A percentile compares a stretch with the other conserved stretches of the same genome.
phyloP scores from a whole-genome alignment of 2,888 invertebrate genomes.

The Linnaemya tessellans region DNA sequence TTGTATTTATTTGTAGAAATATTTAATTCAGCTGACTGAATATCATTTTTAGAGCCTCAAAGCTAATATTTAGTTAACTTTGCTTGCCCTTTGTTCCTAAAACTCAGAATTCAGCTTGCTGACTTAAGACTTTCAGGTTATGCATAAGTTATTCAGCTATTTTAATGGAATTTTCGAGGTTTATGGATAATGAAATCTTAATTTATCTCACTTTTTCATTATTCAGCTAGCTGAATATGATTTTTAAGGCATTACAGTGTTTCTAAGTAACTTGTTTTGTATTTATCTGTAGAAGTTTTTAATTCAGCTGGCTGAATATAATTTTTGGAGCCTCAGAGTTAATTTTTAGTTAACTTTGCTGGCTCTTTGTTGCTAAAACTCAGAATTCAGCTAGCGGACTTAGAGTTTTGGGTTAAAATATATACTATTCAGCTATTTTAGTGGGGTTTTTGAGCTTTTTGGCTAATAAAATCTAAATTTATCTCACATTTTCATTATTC shows the following conservation, averaged over 20 bases:
- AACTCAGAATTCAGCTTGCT: background rate
- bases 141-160: no score
- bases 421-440: no score
- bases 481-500: background rate
- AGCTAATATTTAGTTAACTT: background rate
- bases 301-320: background rate
- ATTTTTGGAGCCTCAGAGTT: no score
- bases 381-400: background rate
- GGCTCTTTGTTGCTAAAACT: no score
- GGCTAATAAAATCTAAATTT: no score
- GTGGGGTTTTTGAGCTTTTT: no score
- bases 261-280: background rate
- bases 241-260: background rate
- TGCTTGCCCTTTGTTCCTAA: background rate
- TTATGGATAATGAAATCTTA: no score
- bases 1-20: background rate
- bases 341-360: background rate
- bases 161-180: no score
- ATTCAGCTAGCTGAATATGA: constrained; percentile 21
- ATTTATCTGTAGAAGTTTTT: background rate
- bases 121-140: no score
- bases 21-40: background rate
- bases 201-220: background rate
- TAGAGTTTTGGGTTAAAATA: no score
- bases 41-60: background rate